A percentile compares a stretch with the other conserved stretches of the same genome.
Conservation (phyloP, 2,888 invertebrate species). For the Conchocele bisecta region DNA sequence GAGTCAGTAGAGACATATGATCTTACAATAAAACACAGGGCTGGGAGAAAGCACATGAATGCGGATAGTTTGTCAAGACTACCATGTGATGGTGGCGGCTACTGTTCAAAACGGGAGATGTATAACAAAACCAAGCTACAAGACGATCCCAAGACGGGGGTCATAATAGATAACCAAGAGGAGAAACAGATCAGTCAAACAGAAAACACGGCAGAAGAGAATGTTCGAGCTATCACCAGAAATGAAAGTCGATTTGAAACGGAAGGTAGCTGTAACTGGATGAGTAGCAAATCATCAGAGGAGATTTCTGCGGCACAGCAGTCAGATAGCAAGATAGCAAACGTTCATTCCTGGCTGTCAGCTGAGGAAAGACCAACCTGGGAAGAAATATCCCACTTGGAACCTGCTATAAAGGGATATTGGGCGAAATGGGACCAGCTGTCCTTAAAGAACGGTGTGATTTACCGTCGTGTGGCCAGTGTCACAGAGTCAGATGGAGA, state of each 20-base stretch:
- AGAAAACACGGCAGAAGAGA: not conserved
- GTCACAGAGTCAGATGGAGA: not conserved
- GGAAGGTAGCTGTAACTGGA: too few species aligned
- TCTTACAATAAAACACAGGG: constrained; percentile 31
- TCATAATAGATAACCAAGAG: not conserved
- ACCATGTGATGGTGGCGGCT: too few species aligned
- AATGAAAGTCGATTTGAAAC: too few species aligned
- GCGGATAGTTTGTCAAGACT: constrained; percentile 37
- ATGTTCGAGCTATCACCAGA: not conserved
- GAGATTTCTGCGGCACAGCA: too few species aligned
- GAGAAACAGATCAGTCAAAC: not conserved
- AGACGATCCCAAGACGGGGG: not conserved
- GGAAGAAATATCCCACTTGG: not conserved
- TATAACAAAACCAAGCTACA: too few species aligned
- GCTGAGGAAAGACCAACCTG: not conserved
- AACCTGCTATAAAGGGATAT: not conserved
- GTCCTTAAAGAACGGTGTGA: not conserved
- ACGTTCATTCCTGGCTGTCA: not conserved
- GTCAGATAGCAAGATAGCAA: not conserved
- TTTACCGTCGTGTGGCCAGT: not conserved
- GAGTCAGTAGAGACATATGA: constrained; percentile 34
- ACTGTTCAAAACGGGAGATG: too few species aligned
- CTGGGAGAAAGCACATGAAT: constrained; percentile 41
- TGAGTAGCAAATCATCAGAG: too few species aligned
- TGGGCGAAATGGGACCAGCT: not conserved